These are phyloP conservation scores for Podarcis siculus DNA, from an alignment of 2,797 vertebrate species.

Conservation along the genomic window DNA sequence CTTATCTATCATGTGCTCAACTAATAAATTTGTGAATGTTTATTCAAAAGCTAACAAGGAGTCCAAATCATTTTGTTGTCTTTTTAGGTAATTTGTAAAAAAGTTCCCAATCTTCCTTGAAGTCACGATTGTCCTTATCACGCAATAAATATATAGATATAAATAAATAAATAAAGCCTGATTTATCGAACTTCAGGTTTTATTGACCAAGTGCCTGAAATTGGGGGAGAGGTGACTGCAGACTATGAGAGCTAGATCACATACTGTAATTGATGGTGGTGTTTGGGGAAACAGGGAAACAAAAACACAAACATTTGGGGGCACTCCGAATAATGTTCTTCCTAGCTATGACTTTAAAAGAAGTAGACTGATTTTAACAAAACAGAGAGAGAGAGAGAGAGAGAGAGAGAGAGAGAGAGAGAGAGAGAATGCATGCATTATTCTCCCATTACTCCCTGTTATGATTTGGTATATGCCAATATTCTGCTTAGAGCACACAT, in stretches of 20 bases:
- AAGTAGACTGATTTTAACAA: background rate
- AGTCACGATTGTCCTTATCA: too few relatives aligned
- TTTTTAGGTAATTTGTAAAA: too few relatives aligned
- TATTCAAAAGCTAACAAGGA: too few relatives aligned
- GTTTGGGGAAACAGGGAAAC: background rate
- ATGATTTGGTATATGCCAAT: constrained; percentile 18
- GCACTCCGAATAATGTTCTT: background rate
- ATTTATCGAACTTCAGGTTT: background rate
- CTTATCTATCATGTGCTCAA: too few relatives aligned
- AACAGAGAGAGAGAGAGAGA: background rate
- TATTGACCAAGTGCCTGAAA: background rate
- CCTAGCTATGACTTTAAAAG: background rate
- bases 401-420: background rate
- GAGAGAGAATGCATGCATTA: background rate
- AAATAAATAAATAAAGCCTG: background rate
- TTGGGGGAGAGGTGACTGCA: background rate
- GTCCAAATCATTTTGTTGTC: too few relatives aligned
- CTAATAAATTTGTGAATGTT: too few relatives aligned
- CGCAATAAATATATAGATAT: too few relatives aligned
- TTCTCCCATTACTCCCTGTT: background rate
- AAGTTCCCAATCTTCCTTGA: too few relatives aligned
- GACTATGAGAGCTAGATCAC: background rate
- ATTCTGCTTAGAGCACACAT: constrained; percentile 62
- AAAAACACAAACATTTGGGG: background rate
- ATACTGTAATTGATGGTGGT: too few relatives aligned